phyloP scores from a whole-genome alignment of 2,797 vertebrate genomes.

The Tenualosa thibaudeaui region DNA sequence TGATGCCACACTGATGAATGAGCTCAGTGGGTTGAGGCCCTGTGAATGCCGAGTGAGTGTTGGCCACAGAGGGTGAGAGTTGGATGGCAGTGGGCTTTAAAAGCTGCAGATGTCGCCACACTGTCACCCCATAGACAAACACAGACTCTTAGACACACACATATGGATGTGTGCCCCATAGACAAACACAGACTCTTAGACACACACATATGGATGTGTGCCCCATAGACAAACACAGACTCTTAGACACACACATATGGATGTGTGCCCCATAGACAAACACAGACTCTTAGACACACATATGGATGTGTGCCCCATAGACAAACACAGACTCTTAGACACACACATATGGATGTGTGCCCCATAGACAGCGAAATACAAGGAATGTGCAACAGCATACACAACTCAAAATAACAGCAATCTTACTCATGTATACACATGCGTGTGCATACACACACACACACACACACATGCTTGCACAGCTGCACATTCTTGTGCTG shows the following conservation, averaged over 20 bases:
- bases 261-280: background rate
- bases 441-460: background rate
- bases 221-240: background rate
- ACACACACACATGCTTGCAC: no score
- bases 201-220: background rate
- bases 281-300: background rate
- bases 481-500: no score
- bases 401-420: background rate
- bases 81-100: background rate
- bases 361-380: background rate
- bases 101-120: background rate
- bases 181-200: background rate
- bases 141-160: background rate
- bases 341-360: background rate
- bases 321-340: background rate
- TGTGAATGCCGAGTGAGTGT: background rate
- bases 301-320: background rate
- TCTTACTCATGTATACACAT: background rate
- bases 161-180: background rate
- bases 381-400: background rate
- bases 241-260: background rate
- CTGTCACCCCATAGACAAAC: background rate
- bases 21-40: background rate
- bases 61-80: background rate
- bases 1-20: background rate